Evolutionary conservation across 2,888 invertebrate genomes (phyloP).

Genomic region (Thymelicus lineola): DNA sequence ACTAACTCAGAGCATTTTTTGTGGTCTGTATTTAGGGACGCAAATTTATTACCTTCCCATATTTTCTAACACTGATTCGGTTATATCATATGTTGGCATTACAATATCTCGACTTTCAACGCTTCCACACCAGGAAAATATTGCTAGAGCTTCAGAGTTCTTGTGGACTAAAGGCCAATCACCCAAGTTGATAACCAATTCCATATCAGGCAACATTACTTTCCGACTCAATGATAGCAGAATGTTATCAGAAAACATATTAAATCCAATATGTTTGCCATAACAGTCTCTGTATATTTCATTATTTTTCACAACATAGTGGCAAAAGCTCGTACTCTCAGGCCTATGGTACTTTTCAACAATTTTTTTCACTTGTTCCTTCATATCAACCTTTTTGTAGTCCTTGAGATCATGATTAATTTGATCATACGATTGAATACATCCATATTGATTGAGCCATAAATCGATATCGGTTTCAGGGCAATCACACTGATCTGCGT

Average conservation of each 20-base stretch:
- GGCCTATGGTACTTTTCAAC: conserved; percentile 90
- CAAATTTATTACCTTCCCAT: conserved; percentile 91
- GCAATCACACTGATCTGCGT: conserved; percentile 94
- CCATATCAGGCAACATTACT: conserved; percentile 92
- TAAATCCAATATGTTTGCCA: conserved; percentile 97
- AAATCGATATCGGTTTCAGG: conserved; percentile 86
- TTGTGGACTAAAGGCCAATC: conserved; percentile 95
- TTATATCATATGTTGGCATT: conserved; percentile 97
- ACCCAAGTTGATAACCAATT: conserved; percentile 96
- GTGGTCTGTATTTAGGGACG: too few relatives aligned
- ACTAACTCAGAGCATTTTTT: too few relatives aligned
- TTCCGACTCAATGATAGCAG: conserved; percentile 93
- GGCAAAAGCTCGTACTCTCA: conserved; percentile 94
- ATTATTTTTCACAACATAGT: conserved; percentile 94
- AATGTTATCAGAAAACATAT: conserved; percentile 96
- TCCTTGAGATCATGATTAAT: conserved; percentile 89
- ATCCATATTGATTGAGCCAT: conserved; percentile 89
- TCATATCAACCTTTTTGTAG: conserved; percentile 90
- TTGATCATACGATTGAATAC: conserved; percentile 87
- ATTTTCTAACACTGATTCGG: conserved; percentile 95
- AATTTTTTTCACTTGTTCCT: conserved; percentile 86
- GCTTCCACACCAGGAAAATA: conserved; percentile 99
- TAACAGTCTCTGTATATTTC: conserved; percentile 94
- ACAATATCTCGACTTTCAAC: conserved; percentile 93
- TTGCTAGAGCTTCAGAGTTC: conserved; percentile 87